Conservation (phyloP, 2,888 invertebrate species). For the Poecilus cupreus region DNA sequence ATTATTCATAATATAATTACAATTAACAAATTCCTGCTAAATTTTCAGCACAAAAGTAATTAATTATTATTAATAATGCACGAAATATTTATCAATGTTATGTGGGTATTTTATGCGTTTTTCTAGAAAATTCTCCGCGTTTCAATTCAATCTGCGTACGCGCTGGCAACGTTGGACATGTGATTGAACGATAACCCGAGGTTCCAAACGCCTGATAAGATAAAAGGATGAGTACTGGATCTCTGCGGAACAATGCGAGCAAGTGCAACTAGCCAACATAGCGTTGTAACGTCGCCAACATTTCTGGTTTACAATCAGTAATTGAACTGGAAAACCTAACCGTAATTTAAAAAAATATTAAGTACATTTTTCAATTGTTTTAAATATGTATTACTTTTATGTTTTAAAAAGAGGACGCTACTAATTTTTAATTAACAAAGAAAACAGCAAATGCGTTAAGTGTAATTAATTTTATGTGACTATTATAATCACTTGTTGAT, state of each 20-base stretch:
- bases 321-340: too few relatives aligned
- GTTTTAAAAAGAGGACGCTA: too few relatives aligned
- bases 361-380: too few relatives aligned
- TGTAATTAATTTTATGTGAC: too few relatives aligned
- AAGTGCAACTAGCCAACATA: constrained; percentile 12
- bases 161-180: constrained; percentile 68
- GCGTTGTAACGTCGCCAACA: background rate
- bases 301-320: too few relatives aligned
- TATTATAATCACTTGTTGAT: too few relatives aligned
- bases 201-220: constrained; percentile 66
- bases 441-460: too few relatives aligned
- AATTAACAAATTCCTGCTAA: constrained; percentile 31
- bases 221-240: constrained; percentile 64
- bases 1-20: constrained; percentile 29
- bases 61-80: constrained; percentile 26
- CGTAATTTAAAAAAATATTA: too few relatives aligned
- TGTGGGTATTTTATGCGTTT: background rate
- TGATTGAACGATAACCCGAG: constrained; percentile 69
- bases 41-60: constrained; percentile 21
- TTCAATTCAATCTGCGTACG: background rate
- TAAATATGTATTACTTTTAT: too few relatives aligned
- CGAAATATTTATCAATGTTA: constrained; percentile 15
- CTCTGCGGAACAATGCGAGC: background rate
- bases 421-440: too few relatives aligned
- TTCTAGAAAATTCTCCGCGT: constrained; percentile 35